phyloP scores from a whole-genome alignment of 2,797 vertebrate species.

The Phyllotis vaccarum region DNA sequence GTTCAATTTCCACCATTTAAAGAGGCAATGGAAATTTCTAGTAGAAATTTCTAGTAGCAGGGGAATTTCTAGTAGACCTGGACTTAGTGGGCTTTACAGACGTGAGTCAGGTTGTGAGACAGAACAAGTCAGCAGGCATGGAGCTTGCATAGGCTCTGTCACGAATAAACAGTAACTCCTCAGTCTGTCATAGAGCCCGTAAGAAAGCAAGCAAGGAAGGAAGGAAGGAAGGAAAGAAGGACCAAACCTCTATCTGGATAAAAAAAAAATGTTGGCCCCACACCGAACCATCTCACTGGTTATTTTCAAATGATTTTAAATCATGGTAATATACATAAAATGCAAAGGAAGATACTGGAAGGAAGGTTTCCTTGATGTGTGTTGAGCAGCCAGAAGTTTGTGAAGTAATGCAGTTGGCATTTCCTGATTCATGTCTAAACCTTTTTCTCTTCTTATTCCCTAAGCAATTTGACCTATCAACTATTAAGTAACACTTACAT shows the following conservation, averaged over 20 bases:
- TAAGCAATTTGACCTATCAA: neutral
- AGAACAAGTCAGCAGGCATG: slow-evolving; percentile 35
- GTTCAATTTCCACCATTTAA: neutral
- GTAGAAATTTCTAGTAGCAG: neutral
- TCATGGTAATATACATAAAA: neutral
- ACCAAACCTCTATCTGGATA: neutral
- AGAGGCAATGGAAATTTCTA: neutral
- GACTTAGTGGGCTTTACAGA: neutral
- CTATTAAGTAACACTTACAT: neutral
- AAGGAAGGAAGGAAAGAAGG: neutral
- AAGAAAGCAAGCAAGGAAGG: neutral
- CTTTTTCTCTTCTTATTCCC: neutral
- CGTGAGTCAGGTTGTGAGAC: slow-evolving; percentile 16
- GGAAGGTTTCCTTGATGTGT: slow-evolving; percentile 44
- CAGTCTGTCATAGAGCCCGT: neutral
- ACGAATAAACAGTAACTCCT: neutral
- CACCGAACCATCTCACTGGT: slow-evolving; percentile 6
- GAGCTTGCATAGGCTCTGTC: neutral
- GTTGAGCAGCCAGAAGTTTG: slow-evolving; percentile 63
- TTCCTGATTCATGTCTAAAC: neutral
- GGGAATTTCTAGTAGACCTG: too few relatives aligned
- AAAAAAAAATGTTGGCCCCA: slow-evolving; percentile 4
- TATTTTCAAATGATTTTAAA: slow-evolving; percentile 66
- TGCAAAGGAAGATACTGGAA: neutral
- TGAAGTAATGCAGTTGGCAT: slow-evolving; percentile 7